Conservation (phyloP, 1,140 invertebrate genomes). For the Teleopsis dalmanni region DNA sequence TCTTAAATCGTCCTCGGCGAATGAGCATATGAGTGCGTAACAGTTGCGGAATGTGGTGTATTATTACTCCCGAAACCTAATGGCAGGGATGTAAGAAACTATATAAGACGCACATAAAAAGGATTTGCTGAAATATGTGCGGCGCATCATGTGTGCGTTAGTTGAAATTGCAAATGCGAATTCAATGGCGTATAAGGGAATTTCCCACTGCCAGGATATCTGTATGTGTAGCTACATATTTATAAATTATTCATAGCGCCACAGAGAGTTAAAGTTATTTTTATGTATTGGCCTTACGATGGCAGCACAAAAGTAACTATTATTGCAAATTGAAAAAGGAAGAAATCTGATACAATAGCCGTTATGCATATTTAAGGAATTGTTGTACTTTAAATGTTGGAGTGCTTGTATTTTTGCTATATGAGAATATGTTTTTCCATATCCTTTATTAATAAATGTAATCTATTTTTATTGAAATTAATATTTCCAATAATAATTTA, state of each 20-base stretch:
- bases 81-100: conserved; percentile 18
- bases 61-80: conserved; percentile 1
- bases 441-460: too few relatives aligned
- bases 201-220: neutral
- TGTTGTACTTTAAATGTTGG: too few relatives aligned
- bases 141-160: neutral
- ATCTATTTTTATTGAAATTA: too few relatives aligned
- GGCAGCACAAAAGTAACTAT: neutral
- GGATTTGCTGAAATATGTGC: conserved; percentile 29
- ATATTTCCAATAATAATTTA: too few relatives aligned
- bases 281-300: conserved; percentile 1
- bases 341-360: too few relatives aligned
- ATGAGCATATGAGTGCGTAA: too few relatives aligned
- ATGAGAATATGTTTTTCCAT: too few relatives aligned
- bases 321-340: too few relatives aligned
- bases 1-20: neutral
- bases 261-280: conserved; percentile 10
- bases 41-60: conserved; percentile 4
- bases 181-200: conserved; percentile 10
- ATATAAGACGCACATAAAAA: conserved; percentile 43
- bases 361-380: too few relatives aligned
- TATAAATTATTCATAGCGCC: conserved; percentile 12
- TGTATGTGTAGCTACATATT: neutral
- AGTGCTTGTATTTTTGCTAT: too few relatives aligned
- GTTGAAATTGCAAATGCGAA: conserved; percentile 11